phyloP scores from a whole-genome alignment of 1,140 invertebrate genomes.

The Ditylenchus dipsaci region DNA sequence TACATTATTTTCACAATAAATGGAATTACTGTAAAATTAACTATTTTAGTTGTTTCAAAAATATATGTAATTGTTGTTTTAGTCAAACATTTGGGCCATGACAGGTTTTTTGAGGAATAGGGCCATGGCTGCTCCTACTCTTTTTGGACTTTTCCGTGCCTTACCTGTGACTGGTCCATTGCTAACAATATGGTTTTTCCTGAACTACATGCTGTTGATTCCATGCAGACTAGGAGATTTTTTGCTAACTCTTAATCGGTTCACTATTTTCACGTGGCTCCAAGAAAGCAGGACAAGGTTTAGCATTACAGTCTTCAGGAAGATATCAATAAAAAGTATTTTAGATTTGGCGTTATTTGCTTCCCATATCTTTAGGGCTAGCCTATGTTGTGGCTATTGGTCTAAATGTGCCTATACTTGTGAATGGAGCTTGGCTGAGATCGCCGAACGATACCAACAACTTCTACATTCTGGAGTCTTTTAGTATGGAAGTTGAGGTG shows the following conservation, averaged over 20 bases:
- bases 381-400: background rate
- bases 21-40: background rate
- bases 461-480: background rate
- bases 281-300: background rate
- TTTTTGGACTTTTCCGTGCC: background rate
- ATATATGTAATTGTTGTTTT: background rate
- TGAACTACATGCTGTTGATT: constrained; percentile 1
- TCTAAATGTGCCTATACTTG: background rate
- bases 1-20: background rate
- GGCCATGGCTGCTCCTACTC: background rate
- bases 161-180: background rate
- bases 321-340: background rate
- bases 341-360: background rate
- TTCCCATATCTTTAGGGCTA: background rate
- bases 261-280: background rate
- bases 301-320: background rate
- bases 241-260: background rate
- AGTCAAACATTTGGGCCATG: background rate
- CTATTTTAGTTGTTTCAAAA: background rate
- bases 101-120: background rate
- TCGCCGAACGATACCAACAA: background rate
- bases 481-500: background rate
- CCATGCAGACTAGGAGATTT: background rate
- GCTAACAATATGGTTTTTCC: background rate
- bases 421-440: background rate